Conservation (phyloP, 2,888 invertebrate species). For the Dromius quadrimaculatus region DNA sequence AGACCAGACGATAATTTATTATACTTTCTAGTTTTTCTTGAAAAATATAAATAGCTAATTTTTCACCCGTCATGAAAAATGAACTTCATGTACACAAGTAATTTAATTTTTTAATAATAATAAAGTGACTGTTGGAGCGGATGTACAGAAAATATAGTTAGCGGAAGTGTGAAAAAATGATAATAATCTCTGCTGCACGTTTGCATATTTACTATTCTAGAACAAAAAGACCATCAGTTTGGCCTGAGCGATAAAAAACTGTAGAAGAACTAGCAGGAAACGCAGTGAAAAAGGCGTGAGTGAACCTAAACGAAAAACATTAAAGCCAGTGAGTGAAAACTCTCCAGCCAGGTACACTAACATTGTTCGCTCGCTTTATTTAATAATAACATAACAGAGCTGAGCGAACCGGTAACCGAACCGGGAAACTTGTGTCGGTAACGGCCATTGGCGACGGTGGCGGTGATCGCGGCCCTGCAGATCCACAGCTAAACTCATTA, state of each 20-base stretch:
- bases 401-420: conserved; percentile 29
- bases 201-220: conserved; percentile 19
- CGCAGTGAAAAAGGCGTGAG: conserved; percentile 28
- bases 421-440: conserved; percentile 37
- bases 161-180: conserved; percentile 31
- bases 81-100: too few relatives aligned
- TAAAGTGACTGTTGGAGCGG: conserved; percentile 18
- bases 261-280: conserved; percentile 27
- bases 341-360: conserved; percentile 7
- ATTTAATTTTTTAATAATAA: conserved; percentile 33
- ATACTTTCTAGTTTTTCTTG: too few relatives aligned
- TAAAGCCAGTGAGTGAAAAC: conserved; percentile 21
- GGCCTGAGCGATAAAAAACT: conserved; percentile 17
- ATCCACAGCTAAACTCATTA: conserved; percentile 48
- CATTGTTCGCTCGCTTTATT: conserved; percentile 31
- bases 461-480: too few relatives aligned
- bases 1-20: too few relatives aligned
- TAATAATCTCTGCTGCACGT: conserved; percentile 26
- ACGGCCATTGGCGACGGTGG: conserved; percentile 15
- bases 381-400: conserved; percentile 37
- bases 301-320: conserved; percentile 35
- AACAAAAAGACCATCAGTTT: conserved; percentile 33
- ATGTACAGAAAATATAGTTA: conserved; percentile 8
- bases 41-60: conserved; percentile 10
- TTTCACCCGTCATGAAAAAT: too few relatives aligned